A percentile compares a stretch with the other conserved stretches of the same genome.
Evolutionary conservation across 2,113 vertebrate species (phyloP).

Genomic region (Lichenostomus cassidix): DNA sequence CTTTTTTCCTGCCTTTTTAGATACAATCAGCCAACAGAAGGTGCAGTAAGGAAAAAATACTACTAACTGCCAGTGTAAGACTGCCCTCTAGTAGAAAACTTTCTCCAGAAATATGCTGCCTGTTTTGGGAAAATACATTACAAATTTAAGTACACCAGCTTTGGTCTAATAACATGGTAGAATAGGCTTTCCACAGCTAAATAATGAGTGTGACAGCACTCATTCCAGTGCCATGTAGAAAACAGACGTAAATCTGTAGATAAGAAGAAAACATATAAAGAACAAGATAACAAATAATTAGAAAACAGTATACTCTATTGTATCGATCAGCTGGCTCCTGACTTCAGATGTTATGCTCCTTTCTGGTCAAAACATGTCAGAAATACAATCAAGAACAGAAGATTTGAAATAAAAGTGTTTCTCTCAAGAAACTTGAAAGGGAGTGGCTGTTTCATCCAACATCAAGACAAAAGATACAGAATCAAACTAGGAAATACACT

Average conservation of each 20-base stretch:
- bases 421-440: neutral
- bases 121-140: neutral
- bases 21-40: neutral
- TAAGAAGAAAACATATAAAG: neutral
- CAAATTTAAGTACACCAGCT: neutral
- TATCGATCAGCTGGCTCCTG: neutral
- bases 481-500: neutral
- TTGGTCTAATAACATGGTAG: neutral
- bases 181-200: neutral
- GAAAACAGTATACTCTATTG: neutral
- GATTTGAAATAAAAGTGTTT: neutral
- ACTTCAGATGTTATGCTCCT: neutral
- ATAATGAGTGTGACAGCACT: neutral
- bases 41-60: neutral
- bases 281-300: neutral
- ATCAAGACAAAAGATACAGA: neutral
- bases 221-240: neutral
- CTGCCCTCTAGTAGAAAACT: slow-evolving; percentile 54
- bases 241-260: neutral
- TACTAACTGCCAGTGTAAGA: slow-evolving; percentile 34
- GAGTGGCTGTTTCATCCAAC: neutral
- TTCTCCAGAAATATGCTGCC: neutral
- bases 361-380: neutral
- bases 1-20: neutral
- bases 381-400: neutral